These are phyloP conservation scores for Eucriotettix oculatus DNA, from an alignment of 2,888 invertebrate genomes.

Conservation along the genomic window DNA sequence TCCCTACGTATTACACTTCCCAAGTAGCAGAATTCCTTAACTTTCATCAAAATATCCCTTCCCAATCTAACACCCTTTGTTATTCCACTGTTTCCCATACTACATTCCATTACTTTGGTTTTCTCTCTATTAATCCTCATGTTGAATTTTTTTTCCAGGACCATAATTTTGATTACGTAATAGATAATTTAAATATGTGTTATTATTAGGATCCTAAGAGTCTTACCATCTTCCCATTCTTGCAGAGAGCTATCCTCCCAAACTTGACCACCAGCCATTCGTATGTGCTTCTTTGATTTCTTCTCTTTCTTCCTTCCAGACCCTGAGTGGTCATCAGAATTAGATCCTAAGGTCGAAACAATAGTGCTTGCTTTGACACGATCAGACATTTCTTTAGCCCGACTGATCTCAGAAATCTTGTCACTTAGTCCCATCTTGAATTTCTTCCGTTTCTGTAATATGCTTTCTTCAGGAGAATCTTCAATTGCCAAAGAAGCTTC, in stretches of 20 bases:
- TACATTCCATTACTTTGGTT: too few species aligned
- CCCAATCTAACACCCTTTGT: too few species aligned
- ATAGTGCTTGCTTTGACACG: constrained; percentile 24
- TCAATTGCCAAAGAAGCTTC: not conserved
- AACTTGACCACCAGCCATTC: constrained; percentile 83
- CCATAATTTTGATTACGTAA: too few species aligned
- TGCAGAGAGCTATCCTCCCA: constrained; percentile 91
- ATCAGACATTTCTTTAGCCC: constrained; percentile 22
- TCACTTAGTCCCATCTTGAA: not conserved
- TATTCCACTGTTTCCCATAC: too few species aligned
- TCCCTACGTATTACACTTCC: too few species aligned
- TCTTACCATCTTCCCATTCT: constrained; percentile 82
- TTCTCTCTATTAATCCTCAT: too few species aligned
- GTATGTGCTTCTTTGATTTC: constrained; percentile 55
- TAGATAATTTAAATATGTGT: too few species aligned
- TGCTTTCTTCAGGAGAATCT: not conserved
- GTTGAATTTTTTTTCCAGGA: too few species aligned
- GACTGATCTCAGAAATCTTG: not conserved
- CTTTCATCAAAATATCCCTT: too few species aligned
- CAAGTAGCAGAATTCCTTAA: too few species aligned
- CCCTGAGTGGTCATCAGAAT: constrained; percentile 12
- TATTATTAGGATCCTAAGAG: not conserved
- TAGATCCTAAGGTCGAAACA: constrained; percentile 4
- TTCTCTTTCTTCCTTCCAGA: constrained; percentile 30
- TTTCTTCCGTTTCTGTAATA: not conserved